Conservation (phyloP, 2,888 invertebrate genomes). For the Coleophora flavipennella region DNA sequence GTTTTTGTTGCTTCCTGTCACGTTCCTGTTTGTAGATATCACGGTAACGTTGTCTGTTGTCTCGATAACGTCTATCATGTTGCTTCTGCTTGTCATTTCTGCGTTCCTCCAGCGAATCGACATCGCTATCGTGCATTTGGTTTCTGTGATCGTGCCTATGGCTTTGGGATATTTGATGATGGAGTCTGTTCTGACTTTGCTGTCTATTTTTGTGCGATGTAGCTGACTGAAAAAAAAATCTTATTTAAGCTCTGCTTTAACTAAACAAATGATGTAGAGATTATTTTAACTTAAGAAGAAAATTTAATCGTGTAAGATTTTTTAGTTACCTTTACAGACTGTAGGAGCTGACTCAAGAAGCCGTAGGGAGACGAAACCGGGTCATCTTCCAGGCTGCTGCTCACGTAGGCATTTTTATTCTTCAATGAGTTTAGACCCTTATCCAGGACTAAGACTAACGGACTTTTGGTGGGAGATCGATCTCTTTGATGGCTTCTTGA, state of each 20-base stretch:
- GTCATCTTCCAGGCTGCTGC: not conserved
- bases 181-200: not conserved
- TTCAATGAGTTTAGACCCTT: conserved; percentile 3
- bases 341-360: not conserved
- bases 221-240: no score
- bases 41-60: no score
- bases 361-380: not conserved
- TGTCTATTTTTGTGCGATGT: not conserved
- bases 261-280: no score
- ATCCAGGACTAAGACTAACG: conserved; percentile 26
- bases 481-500: no score
- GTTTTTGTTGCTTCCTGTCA: not conserved
- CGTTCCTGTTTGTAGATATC: not conserved
- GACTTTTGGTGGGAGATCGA: conserved; percentile 20
- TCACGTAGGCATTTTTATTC: not conserved
- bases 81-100: conserved; percentile 1
- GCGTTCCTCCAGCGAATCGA: not conserved
- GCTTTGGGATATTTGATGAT: not conserved
- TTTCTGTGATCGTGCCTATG: not conserved
- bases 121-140: not conserved
- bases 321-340: not conserved
- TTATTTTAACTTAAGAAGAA: no score
- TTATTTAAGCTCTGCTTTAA: no score
- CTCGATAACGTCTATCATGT: conserved; percentile 1
- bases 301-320: no score